Evolutionary conservation across 2,113 vertebrate genomes (phyloP), one percentile per base, ranked within the genome.

Genomic region (Sprattus sprattus): DNA sequence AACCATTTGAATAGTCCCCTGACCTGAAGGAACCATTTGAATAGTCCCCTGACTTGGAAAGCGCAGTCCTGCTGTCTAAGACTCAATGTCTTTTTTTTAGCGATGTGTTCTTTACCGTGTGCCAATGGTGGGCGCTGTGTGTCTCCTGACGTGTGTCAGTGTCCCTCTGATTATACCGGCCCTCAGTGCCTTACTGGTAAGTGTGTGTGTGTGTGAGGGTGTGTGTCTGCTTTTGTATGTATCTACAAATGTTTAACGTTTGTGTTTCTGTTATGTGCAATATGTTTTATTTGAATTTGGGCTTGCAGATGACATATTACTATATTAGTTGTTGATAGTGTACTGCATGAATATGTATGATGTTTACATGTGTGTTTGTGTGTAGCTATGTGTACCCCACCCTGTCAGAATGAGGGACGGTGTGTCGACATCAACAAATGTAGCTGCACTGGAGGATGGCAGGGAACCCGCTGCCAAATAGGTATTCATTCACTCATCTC

Each of bases 361-460:
- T 82, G 22, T 86, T 50, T 86, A 1, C 81, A 52, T 71, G 50
- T 83, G 45, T 89, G 52, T 91, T 32, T 88, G 32, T 92, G 49
- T 88, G 87, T 80, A 96, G 96, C 95, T 0, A 83, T 94, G 49
- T 96, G 96, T 87, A 94, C 92, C 45, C 96, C 96, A 13, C 88
- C 92, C 25, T 96, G 96, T 92, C 92, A 93, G 45, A 96, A 94
- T 2, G 92, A 93, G 25, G 96, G 96, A 46, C 92, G 91, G 83
- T 96, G 96, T 88, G 94, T 95, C 18, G 95, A 95, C 85, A 93
- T 96, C 84, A 96, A 96, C 92, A 95, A 93, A 89, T 96, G 96
- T 86, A 93, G 90, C 0, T 96, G 96, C 85, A 88, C 86, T 0
- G 90, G 84, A 80, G 94, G 92, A 52, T 96, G 96, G 96, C 90